Evolutionary conservation across 2,113 vertebrate species (phyloP).

Genomic region (Scomber japonicus): DNA sequence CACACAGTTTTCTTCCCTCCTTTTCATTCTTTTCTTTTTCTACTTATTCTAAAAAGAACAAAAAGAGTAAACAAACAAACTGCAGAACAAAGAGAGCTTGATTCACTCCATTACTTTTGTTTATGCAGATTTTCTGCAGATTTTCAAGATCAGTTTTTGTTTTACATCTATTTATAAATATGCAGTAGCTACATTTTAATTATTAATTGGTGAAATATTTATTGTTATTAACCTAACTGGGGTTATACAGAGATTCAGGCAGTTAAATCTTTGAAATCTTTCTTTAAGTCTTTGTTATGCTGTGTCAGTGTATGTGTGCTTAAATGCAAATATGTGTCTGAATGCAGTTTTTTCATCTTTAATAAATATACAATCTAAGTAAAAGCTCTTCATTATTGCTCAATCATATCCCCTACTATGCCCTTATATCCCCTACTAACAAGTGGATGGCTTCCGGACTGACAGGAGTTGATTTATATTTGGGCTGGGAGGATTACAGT

Average conservation of each 20-base stretch:
- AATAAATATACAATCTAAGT: no score
- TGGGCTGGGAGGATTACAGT: neutral
- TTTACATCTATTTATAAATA: neutral
- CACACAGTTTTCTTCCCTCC: no score
- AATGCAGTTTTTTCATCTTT: no score
- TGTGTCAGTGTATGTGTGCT: no score
- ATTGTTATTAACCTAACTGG: neutral
- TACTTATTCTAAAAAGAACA: neutral
- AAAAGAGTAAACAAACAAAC: no score
- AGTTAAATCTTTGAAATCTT: neutral
- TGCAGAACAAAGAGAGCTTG: no score
- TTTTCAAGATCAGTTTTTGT: neutral
- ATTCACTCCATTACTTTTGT: neutral
- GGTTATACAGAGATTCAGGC: neutral
- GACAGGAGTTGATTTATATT: neutral
- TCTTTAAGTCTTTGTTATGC: neutral
- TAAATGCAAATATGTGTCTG: no score
- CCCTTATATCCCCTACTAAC: no score
- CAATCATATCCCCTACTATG: no score
- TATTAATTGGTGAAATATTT: neutral
- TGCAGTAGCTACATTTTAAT: neutral
- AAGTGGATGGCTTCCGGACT: neutral
- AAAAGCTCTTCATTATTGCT: no score
- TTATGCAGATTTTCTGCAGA: neutral
- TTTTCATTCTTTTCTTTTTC: neutral